Evolutionary conservation across 2,797 vertebrate species (phyloP), one percentile per base, ranked within the genome.

Genomic region (Orientallactaga sibirica): DNA sequence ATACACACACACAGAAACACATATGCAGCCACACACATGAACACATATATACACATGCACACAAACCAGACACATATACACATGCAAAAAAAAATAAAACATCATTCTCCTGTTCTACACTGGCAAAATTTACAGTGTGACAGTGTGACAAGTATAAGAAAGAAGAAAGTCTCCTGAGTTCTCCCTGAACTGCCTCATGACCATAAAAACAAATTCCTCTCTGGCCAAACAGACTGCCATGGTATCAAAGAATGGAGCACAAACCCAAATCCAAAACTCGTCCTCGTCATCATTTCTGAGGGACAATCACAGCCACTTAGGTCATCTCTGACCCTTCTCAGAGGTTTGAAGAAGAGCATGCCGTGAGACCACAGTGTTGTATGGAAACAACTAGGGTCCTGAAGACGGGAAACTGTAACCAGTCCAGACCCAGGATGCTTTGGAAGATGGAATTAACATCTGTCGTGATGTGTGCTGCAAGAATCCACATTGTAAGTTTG

Each of bases 181-280:
- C 29, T 70, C 22, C 10, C 52, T 58, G 20, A 61, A 82, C 84
- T 82, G 3, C 43, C 55, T 82, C 84, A 52, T 7, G 41, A 22
- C 19, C 80, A 76, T 78, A 89, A 91, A 89, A 92, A 89, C 43
- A 76, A 61, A 82, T 55, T 52, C 67, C 12, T n/a, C 75, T 25
- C 14, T 86, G 29, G 92, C 29, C 66, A 62, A 93, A 92, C 19
- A 80, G 0, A 92, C 55, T 55, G 12, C 48, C 48, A 91, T 71
- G 48, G 74, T 48, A 90, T 64, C 33, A 76, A 41, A 84, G 43
- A 92, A 90, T 12, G 12, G n/a, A 71, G 24, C n/a, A 78, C 6
- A 55, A 24, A 81, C 58, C 48, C 52, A 68, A 43, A 77, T 74
- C 18, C 62, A 82, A 92, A 96, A 70, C 10, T 73, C 83, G 93